Evolutionary conservation across 2,888 invertebrate species (phyloP), one percentile per base, ranked within the genome.

Genomic region (Tigriopus californicus): DNA sequence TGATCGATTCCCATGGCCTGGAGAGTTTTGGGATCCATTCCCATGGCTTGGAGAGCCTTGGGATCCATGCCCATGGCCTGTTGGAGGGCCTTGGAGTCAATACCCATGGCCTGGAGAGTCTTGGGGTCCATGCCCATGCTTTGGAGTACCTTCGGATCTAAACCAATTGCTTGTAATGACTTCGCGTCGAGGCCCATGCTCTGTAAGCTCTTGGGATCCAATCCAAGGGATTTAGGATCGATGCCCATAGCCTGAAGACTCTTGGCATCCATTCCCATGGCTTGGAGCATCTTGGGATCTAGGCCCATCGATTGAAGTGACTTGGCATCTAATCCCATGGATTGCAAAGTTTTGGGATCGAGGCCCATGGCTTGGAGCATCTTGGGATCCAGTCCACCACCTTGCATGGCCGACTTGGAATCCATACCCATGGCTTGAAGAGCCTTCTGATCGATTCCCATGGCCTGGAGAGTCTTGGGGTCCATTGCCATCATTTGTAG

Each of bases 111-210:
- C 2, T 46, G 47, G 20, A 61, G 42, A 4, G 57, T 41, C 41
- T 60, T 60, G 2, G 57, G 60, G 25, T 60, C 60, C 12, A 60
- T 10, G 1, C 64, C 64, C 61, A 61, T 42, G 8, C 49, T 12
- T 10, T 49, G 46, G 18, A 61, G n/a, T 6, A 60, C 12, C 51
- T 63, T 63, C 1, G 62, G 62, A 54, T 63, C 63, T 10, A 63
- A 13, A 1, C 61, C 61, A 57, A 58, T 55, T 1, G 53, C 40
- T 10, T 61, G 54, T 33, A 61, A 40, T 3, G 62, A 15, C 41
- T 64, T 64, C 1, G 62, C 63, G 42, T 64, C 64, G 15, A 64
- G n/a, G 8, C 63, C 64, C 61, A 61, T 41, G 12, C 55, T 13
- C 1, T 48, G 53, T 12, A 61, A 12, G 12, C 53, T 18, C 46